phyloP scores from a whole-genome alignment of 37 sponge, comb jelly and placozoan genomes.

The Spongilla lacustris region DNA sequence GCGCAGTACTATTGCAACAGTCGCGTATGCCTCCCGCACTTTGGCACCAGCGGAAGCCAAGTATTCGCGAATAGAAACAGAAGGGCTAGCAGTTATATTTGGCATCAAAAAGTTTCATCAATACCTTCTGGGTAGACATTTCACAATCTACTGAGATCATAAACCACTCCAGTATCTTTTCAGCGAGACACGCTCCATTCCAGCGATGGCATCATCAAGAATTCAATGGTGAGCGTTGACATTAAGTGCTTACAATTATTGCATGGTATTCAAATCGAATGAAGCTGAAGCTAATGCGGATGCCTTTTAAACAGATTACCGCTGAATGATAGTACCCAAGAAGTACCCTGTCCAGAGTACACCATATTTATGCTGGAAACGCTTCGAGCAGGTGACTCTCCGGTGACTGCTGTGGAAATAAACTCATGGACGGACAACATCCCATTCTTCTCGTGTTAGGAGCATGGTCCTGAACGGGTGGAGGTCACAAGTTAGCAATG shows the following conservation, averaged over 20 bases:
- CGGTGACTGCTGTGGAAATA: constrained; percentile 11
- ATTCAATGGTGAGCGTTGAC: constrained; percentile 41
- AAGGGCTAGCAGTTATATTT: constrained; percentile 37
- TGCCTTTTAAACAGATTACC: constrained; percentile 33
- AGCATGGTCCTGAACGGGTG: not conserved
- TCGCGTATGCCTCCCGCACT: too few species aligned
- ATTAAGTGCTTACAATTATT: constrained; percentile 34
- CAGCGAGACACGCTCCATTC: not conserved
- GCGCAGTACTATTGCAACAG: too few species aligned
- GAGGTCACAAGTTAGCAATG: not conserved
- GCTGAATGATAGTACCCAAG: not conserved
- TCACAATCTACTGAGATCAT: constrained; percentile 36
- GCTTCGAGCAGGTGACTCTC: not conserved
- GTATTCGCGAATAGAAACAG: too few species aligned
- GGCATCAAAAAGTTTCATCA: constrained; percentile 36
- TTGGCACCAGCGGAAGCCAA: too few species aligned
- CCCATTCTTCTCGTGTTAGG: constrained; percentile 15
- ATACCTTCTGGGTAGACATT: constrained; percentile 17
- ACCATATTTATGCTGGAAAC: constrained; percentile 5
- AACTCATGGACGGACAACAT: constrained; percentile 18
- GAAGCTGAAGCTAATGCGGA: constrained; percentile 24
- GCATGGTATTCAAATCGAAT: constrained; percentile 17
- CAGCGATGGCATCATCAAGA: constrained; percentile 39
- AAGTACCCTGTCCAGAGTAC: constrained; percentile 25
- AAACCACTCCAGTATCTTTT: constrained; percentile 39